Conservation (phyloP, 2,113 vertebrate genomes). For the Myotis brandtii region DNA sequence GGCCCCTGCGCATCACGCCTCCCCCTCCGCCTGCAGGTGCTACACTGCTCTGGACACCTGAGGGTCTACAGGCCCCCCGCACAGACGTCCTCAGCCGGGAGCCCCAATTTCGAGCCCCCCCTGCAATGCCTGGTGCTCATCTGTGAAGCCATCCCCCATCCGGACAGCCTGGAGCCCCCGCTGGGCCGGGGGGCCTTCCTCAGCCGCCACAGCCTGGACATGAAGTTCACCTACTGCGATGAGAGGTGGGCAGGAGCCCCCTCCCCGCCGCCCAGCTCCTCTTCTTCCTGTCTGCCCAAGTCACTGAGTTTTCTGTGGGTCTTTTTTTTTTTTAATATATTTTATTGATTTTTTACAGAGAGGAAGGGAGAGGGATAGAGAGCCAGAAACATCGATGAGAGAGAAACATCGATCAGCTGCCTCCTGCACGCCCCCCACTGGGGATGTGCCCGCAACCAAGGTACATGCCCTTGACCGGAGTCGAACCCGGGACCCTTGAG, state of each 20-base stretch:
- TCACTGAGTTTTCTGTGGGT: not conserved
- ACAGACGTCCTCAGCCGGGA: not conserved
- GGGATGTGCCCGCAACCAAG: no score
- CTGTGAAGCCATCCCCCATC: conserved; percentile 93
- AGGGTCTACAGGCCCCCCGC: conserved; percentile 74
- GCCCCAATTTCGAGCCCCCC: conserved; percentile 70
- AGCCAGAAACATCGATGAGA: no score
- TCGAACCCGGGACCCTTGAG: no score
- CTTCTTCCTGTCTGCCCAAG: no score
- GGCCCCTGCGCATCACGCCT: not conserved
- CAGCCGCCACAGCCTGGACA: conserved; percentile 93
- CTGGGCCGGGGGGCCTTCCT: conserved; percentile 90
- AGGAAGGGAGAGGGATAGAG: no score
- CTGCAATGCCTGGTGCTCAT: conserved; percentile 89
- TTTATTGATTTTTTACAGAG: no score
- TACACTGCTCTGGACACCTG: conserved; percentile 91
- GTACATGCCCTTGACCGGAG: no score
- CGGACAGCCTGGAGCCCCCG: conserved; percentile 90
- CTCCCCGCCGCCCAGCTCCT: rapidly evolving
- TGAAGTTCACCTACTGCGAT: conserved; percentile 93
- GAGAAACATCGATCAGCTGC: no score
- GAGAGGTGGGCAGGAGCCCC: conserved; percentile 79
- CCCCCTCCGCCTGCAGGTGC: conserved; percentile 83
- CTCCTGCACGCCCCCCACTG: no score
- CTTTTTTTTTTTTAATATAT: no score